Base-by-base conservation (phyloP, 2,797 vertebrate genomes). In the Galago senegalensis region DNA sequence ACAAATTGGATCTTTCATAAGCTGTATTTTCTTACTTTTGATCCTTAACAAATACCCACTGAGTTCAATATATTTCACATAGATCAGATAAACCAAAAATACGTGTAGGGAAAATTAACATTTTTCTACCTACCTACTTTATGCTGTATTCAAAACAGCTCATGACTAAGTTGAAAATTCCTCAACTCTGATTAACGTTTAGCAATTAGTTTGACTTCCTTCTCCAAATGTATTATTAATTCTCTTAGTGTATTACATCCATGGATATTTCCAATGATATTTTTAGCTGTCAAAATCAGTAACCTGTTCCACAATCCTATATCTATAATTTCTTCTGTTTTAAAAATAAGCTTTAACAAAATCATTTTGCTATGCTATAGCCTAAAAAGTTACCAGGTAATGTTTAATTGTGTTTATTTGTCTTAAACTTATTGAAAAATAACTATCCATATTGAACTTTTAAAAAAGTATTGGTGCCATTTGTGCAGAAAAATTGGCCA, bases 401-500 rank as follows among this genome's bases (percentile, higher is more conserved):
- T 81, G 2, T 73, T 92, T 90, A 84, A 31, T 56, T 92, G 1
- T 77, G 80, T 93, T 93, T 72, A 76, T 27, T 73, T 67, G 73
- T 34, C 14, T 86, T 90, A 86, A 88, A 58, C 9, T 83, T 77
- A 75, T 88, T 94, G 88, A n/a, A 93, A 93, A 89, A 88, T 91
- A 95, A 31, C 5, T 75, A 87, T 43, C 23, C 20, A 63, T 49
- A 34, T 61, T 7, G 5, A 89, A 56, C 17, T 70, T 92, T 89
- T 65, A 12, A 81, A 89, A 89, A 91, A 89, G 2, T 86, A 34
- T 75, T 77, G 14, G 0, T 95, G 83, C 7, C 17, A 79, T 73
- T 76, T 83, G 70, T 94, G 40, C 75, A 95, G 92, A 85, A 97
- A 93, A 92, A 87, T 40, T 95, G 95, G 87, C 82, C 61, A 96